These are phyloP conservation scores for Epinotia ramella DNA, from an alignment of 2,888 invertebrate species.

Conservation along the genomic window DNA sequence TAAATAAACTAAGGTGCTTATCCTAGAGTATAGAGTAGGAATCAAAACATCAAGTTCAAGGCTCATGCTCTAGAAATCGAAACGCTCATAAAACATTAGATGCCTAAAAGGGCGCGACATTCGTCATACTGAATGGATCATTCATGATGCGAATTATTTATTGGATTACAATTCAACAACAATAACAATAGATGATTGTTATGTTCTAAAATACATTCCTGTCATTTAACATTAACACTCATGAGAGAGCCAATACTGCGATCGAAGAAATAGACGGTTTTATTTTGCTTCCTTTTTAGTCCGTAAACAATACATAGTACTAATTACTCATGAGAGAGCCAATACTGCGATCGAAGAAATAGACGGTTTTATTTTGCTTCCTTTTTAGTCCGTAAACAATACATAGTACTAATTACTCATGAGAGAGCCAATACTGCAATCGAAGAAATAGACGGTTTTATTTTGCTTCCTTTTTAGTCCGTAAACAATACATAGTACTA, in stretches of 20 bases:
- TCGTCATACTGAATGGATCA: constrained; percentile 33
- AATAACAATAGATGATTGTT: constrained; percentile 27
- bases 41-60: constrained; percentile 26
- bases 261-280: background rate
- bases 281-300: no score
- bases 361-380: background rate
- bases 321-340: no score
- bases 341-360: background rate
- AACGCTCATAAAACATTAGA: constrained; percentile 7
- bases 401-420: no score
- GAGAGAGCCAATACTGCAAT: no score
- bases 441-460: background rate
- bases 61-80: constrained; percentile 14
- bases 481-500: background rate
- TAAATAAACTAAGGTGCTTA: no score
- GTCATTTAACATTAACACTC: background rate
- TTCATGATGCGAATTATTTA: constrained; percentile 31
- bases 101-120: constrained; percentile 14
- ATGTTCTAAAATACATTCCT: background rate
- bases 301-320: no score
- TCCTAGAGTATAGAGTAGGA: background rate
- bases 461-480: background rate
- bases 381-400: background rate
- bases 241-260: background rate
- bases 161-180: constrained; percentile 21